phyloP scores from a whole-genome alignment of 2,888 invertebrate species.

The Acanthosepion lycidas region DNA sequence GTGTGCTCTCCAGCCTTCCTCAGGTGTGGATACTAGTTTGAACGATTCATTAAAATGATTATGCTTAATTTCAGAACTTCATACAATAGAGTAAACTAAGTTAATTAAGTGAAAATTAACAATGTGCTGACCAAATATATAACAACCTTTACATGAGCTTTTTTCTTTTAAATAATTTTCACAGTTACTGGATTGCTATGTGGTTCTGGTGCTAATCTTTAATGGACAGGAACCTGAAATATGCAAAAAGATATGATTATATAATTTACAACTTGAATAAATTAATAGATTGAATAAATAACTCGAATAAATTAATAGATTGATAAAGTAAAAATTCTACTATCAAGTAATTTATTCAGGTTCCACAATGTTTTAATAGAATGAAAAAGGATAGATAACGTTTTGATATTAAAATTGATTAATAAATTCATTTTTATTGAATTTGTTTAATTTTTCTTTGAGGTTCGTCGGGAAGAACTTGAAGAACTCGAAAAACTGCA shows the following conservation, averaged over 20 bases:
- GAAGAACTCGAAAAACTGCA: conserved; percentile 88
- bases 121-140: no score
- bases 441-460: background rate
- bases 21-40: no score
- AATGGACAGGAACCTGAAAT: background rate
- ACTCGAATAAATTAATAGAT: background rate
- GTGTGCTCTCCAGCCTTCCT: no score
- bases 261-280: background rate
- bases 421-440: no score
- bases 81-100: no score
- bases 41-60: no score
- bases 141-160: no score
- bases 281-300: background rate
- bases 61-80: no score
- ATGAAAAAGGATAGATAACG: background rate
- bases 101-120: no score
- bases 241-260: background rate
- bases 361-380: background rate
- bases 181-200: no score
- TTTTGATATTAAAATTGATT: background rate
- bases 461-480: conserved; percentile 95
- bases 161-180: no score
- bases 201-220: no score
- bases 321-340: background rate
- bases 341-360: background rate